Evolutionary conservation across 1,140 invertebrate genomes (phyloP), one percentile per base, ranked within the genome.

Genomic region (Pollicipes pollicipes): DNA sequence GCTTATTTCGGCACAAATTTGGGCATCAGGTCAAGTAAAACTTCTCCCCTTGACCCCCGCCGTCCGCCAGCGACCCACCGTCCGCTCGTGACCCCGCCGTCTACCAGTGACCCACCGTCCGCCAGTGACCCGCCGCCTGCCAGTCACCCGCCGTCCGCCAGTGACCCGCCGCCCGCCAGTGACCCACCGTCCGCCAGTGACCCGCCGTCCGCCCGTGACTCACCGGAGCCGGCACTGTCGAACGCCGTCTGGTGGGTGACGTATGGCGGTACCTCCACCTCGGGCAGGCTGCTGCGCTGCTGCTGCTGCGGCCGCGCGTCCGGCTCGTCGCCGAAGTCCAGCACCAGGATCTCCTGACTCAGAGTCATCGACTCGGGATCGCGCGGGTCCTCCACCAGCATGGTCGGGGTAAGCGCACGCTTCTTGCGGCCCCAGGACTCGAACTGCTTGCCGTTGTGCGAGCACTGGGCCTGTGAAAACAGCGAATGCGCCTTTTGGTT

Each of bases 311-410:
- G 73, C 58, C 74, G 73, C 13, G 67, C 72, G 2, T 63, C 72
- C 37, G 91, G 90, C 69, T 93, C 90, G 80, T 94, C 91, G 30
- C 90, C 90, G 76, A 93, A 90, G 80, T 95, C 92, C 28, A 95
- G 81, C 6, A 95, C 92, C 6, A 95, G 81, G 77, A 95, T 95
- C 80, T 96, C 93, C 78, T 94, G 91, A 13, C 91, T 94, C 32
- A 96, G 84, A 71, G 92, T 95, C 90, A 95, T 94, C 78, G 95
- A 66, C 64, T 66, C 64, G 8, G 64, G 64, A n/a, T 66, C 64
- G n/a, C 27, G 27, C n/a, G 64, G 64, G 64, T 66, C 64, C 27
- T 66, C 28, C 28, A n/a, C 27, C 64, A 27, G 8, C 27, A 29
- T 4, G 2, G 16, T 28, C n/a, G 64, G 64, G 1, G 8, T 27